Evolutionary conservation across 1,140 invertebrate genomes (phyloP), one percentile per base, ranked within the genome.

Genomic region (Drosophila kepulauana): DNA sequence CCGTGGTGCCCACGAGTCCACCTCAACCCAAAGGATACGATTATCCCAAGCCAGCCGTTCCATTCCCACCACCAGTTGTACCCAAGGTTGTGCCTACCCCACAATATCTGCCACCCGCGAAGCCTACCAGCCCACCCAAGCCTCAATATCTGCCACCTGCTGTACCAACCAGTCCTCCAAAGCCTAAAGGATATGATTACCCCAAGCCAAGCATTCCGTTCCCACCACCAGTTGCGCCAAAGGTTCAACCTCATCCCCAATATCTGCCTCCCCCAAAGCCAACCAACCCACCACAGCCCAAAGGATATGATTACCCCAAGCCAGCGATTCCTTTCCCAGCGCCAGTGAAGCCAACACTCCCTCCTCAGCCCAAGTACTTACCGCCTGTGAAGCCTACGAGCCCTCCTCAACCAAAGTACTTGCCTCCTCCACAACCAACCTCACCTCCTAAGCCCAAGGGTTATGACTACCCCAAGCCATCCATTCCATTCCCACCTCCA

Each of bases 381-480:
- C 68, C 57, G 30, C 68, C 57, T 20, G 43, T 63, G 41, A 8
- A 33, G 16, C 79, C 43, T 28, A 79, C 62, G 8, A 64, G 25
- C 52, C 82, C 57, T 64, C 64, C 45, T 45, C 61, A 58, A 5
- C 61, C 59, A 1, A 33, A 62, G 16, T 62, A 62, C 8, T 7
- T 62, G 10, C 59, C 59, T 5, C 59, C 59, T 1, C 20, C 28
- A 15, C 16, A 33, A 2, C 58, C 58, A 10, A 61, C 58, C 1
- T 48, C 6, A 1, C 59, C 61, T 8, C 61, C 61, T 13, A 15
- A 51, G 16, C 33, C 48, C 1, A 63, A 51, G 41, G 82, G 82
- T 13, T 87, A 87, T 38, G 68, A 73, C 6, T 88, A 88, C 20
- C 85, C 89, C 5, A 82, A 76, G 59, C 89, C 89, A 30, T 54